Percentiles rank a stretch among this genome's conserved stretches.
phyloP scores from a whole-genome alignment of 2,888 invertebrate genomes.

The Trichopria drosophilae region DNA sequence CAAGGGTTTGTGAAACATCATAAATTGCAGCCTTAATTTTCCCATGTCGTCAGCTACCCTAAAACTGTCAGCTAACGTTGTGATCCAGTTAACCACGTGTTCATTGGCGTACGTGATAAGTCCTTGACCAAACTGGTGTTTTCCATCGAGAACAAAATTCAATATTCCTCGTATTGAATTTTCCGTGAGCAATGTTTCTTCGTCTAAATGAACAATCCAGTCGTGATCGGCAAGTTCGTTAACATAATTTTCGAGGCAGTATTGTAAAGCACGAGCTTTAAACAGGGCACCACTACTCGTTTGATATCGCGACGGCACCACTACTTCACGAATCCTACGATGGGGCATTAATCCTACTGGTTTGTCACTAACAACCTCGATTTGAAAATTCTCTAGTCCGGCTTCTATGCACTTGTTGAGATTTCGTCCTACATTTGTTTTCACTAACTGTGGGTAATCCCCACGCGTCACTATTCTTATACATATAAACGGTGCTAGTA shows the following conservation, averaged over 20 bases:
- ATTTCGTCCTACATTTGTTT: slow-evolving; percentile 82
- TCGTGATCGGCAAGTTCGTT: slow-evolving; percentile 84
- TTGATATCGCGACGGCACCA: slow-evolving; percentile 83
- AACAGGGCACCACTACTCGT: slow-evolving; percentile 91
- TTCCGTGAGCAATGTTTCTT: slow-evolving; percentile 92
- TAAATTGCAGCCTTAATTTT: slow-evolving; percentile 88
- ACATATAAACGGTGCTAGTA: slow-evolving; percentile 91
- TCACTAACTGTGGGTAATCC: slow-evolving; percentile 89
- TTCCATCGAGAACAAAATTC: slow-evolving; percentile 92
- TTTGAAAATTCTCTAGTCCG: slow-evolving; percentile 91
- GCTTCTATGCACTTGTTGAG: slow-evolving; percentile 85
- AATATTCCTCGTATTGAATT: slow-evolving; percentile 87
- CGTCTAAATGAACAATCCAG: slow-evolving; percentile 97
- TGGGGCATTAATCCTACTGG: slow-evolving; percentile 75
- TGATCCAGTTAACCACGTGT: slow-evolving; percentile 94
- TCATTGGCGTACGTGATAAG: slow-evolving; percentile 95
- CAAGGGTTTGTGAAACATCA: slow-evolving; percentile 89
- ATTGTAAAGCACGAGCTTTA: slow-evolving; percentile 92
- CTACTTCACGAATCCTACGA: slow-evolving; percentile 81
- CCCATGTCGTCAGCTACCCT: slow-evolving; percentile 98
- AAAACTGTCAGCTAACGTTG: slow-evolving; percentile 93
- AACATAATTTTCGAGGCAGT: slow-evolving; percentile 88
- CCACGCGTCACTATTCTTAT: slow-evolving; percentile 93
- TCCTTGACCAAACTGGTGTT: slow-evolving; percentile 94
- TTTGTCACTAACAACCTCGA: slow-evolving; percentile 95